A percentile compares a stretch with the other conserved stretches of the same genome.
These are phyloP conservation scores for Cairina moschata DNA, from an alignment of 2,113 vertebrate genomes.

Conservation along the genomic window DNA sequence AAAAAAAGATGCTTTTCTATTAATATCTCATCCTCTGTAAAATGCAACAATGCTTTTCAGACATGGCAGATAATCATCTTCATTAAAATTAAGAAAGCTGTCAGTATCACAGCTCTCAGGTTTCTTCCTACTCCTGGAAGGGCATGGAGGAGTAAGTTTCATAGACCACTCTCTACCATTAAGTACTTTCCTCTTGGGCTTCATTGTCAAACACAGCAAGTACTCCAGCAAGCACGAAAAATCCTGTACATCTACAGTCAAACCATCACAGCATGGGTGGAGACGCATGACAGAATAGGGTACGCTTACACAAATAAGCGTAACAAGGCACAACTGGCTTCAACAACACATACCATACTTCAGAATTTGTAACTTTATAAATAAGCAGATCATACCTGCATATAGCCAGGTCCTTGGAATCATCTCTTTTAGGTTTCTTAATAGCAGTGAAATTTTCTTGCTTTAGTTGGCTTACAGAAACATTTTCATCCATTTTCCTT, in stretches of 20 bases:
- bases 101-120: neutral
- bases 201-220: neutral
- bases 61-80: rapidly evolving
- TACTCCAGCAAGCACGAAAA: neutral
- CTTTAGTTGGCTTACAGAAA: slow-evolving; percentile 78
- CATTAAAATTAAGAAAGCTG: neutral
- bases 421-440: slow-evolving; percentile 94
- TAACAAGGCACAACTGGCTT: neutral
- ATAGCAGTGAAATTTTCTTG: slow-evolving; percentile 84
- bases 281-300: neutral
- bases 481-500: slow-evolving; percentile 88
- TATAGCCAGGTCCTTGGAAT: slow-evolving; percentile 85
- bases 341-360: neutral
- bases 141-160: neutral
- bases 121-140: neutral
- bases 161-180: neutral
- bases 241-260: neutral
- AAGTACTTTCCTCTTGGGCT: neutral
- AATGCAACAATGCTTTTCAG: rapidly evolving
- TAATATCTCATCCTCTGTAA: neutral
- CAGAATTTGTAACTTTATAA: neutral
- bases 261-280: neutral
- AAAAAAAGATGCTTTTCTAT: too few species aligned
- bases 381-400: slow-evolving; percentile 83
- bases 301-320: neutral